Percentiles rank a stretch among this genome's conserved stretches.
phyloP scores from a whole-genome alignment of 2,888 invertebrate genomes.

The Cheilosia variabilis region DNA sequence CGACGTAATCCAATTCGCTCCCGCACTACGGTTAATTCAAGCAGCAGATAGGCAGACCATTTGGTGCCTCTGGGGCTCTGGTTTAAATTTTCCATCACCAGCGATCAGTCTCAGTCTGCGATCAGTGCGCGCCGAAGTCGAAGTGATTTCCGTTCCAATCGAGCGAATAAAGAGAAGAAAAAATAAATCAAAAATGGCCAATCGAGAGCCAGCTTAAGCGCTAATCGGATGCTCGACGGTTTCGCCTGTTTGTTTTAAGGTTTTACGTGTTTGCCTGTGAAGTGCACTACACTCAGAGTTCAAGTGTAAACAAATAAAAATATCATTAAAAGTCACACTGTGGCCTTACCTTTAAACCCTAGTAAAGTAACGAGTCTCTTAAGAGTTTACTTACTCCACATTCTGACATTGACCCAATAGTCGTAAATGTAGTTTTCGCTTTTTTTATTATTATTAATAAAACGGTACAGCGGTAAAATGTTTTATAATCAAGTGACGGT shows the following conservation, averaged over 20 bases:
- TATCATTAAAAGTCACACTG: neutral
- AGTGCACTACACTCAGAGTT: constrained; percentile 31
- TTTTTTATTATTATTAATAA: constrained; percentile 9
- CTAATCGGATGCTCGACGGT: neutral
- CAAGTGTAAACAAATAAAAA: constrained; percentile 36
- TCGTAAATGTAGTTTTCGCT: constrained; percentile 3
- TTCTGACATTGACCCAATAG: constrained; percentile 50
- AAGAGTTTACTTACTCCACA: constrained; percentile 33
- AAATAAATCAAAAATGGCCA: constrained; percentile 17
- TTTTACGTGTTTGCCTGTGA: neutral
- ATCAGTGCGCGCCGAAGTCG: constrained; percentile 53
- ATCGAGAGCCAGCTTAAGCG: constrained; percentile 29
- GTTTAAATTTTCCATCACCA: constrained; percentile 13
- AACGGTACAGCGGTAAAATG: constrained; percentile 7
- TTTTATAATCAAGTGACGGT: constrained; percentile 30
- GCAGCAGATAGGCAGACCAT: constrained; percentile 13
- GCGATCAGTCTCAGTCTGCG: constrained; percentile 51
- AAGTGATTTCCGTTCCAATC: constrained; percentile 17
- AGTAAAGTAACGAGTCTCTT: constrained; percentile 28
- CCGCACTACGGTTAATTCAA: neutral
- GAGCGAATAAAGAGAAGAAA: neutral
- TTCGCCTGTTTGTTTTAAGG: constrained; percentile 7
- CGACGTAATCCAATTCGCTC: constrained; percentile 10
- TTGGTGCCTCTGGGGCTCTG: constrained; percentile 23
- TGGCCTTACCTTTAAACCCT: constrained; percentile 25